Evolutionary conservation across 1,140 invertebrate genomes (phyloP).

Genomic region (Sarcophaga bullata): DNA sequence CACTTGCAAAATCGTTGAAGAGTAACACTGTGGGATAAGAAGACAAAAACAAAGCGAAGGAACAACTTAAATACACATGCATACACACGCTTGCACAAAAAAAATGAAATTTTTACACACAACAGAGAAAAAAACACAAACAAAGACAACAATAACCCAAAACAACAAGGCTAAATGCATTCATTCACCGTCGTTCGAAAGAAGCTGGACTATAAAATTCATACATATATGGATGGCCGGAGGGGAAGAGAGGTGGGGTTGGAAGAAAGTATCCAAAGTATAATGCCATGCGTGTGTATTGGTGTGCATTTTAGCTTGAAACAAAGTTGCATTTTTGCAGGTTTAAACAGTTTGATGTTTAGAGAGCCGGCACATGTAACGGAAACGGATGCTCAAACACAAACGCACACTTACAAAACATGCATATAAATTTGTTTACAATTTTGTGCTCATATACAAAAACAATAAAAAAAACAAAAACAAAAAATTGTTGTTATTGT

Average conservation of each 20-base stretch:
- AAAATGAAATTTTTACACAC: background rate
- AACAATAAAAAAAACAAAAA: too few species aligned
- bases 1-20: constrained; percentile 54
- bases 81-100: background rate
- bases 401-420: too few species aligned
- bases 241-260: too few species aligned
- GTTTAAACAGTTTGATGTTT: constrained; percentile 14
- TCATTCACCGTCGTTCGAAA: too few species aligned
- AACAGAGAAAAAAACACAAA: too few species aligned
- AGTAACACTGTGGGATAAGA: background rate
- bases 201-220: background rate
- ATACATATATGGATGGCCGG: background rate
- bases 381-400: background rate
- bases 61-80: background rate
- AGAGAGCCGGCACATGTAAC: constrained; percentile 18
- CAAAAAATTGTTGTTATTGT: too few species aligned
- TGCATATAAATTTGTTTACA: too few species aligned
- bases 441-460: too few species aligned
- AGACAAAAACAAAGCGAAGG: background rate
- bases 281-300: background rate
- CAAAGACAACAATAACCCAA: too few species aligned
- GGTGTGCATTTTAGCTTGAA: background rate
- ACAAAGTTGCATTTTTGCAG: constrained; percentile 12
- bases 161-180: too few species aligned
- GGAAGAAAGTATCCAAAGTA: too few species aligned